These are phyloP conservation scores for Helicoverpa zea DNA, from an alignment of 1,140 invertebrate species.

Conservation along the genomic window DNA sequence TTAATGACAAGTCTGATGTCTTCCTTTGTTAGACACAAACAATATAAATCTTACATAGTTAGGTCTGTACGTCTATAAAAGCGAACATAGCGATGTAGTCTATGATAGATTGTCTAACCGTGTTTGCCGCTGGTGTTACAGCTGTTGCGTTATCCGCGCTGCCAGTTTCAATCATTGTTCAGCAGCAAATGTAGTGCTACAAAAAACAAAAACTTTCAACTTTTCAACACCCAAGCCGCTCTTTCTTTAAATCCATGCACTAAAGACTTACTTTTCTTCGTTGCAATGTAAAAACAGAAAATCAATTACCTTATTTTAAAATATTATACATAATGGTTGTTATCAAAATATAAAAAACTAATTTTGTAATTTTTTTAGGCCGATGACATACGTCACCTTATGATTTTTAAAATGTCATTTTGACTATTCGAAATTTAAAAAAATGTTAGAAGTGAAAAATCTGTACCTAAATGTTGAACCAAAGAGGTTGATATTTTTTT, in stretches of 20 bases:
- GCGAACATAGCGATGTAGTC: background rate
- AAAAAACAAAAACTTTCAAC: slow-evolving; percentile 40
- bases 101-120: slow-evolving; percentile 56
- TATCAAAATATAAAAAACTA: slow-evolving; percentile 79
- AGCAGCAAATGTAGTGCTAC: slow-evolving; percentile 67
- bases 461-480: background rate
- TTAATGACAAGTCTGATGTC: background rate
- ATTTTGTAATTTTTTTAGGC: slow-evolving; percentile 75
- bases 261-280: background rate
- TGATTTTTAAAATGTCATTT: slow-evolving; percentile 61
- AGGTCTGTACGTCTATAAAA: background rate
- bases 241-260: slow-evolving; percentile 7
- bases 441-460: background rate
- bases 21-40: background rate
- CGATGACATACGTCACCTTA: slow-evolving; percentile 74
- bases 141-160: slow-evolving; percentile 68
- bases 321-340: slow-evolving; percentile 75
- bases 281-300: slow-evolving; percentile 29
- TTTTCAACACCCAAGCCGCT: background rate
- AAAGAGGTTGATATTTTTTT: slow-evolving; percentile 1
- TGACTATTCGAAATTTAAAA: slow-evolving; percentile 63
- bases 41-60: background rate
- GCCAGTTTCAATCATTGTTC: slow-evolving; percentile 74
- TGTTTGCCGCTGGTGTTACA: slow-evolving; percentile 57
- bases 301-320: slow-evolving; percentile 74